Evolutionary conservation across 2,797 vertebrate genomes (phyloP), one percentile per base, ranked within the genome.

Genomic region (Gymnothorax javanicus): DNA sequence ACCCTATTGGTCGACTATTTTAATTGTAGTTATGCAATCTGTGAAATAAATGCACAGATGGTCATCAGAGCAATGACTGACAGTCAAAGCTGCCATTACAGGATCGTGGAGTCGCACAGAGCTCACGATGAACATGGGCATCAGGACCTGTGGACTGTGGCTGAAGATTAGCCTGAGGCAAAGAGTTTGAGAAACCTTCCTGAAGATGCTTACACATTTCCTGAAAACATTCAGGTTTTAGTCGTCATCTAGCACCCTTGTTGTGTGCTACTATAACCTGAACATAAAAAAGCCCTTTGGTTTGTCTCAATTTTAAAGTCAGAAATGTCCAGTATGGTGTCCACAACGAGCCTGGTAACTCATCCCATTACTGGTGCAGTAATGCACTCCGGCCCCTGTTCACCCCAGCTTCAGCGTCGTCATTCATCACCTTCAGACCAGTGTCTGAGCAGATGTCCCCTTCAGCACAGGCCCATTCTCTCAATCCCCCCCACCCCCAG

Each of bases 401-500:
- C 12, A 71, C 27, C 71, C 71, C 71, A 33, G 27, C 71, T 12
- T 15, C 27, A 8, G 27, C 33, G 33, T 75, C 33, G 1, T 75
- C 11, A 15, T 75, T 9, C 12, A 43, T 75, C 27, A 11, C 33
- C 71, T 43, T 75, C 13, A 50, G 43, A 1, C 4, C 73, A 50
- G 73, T 33, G 33, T 43, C 25, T 12, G n/a, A 25, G 25, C 67
- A 12, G 8, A 12, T 71, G 57, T 57, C 73, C 56, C 86, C 50
- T 56, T 82, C 9, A 81, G 82, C 27, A 5, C 82, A 84, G n/a
- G 75, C 27, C 58, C 59, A 23, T 27, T 71, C 50, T 86, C 84
- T 54, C 60, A 58, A 33, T 60, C 7, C n/a, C 54, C 25, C 77
- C 83, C 83, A 43, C 59, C 23, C 43, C 81, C 1, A 15, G 27